Conservation (phyloP, 2,888 invertebrate species). For the Thysanoteuthis rhombus region DNA sequence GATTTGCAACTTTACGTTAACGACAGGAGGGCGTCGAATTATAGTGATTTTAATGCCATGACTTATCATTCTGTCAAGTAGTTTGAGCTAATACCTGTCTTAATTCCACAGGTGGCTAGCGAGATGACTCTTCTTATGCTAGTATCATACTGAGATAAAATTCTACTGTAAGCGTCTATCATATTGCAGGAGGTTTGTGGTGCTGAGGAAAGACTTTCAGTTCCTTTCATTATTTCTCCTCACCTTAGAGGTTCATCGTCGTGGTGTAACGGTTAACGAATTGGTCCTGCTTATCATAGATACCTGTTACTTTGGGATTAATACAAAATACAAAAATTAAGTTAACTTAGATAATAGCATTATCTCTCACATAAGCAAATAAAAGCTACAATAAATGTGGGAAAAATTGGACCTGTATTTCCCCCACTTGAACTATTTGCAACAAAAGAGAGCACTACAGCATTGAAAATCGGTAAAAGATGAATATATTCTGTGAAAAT, state of each 20-base stretch:
- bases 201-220: not conserved
- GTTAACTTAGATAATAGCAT: too few relatives aligned
- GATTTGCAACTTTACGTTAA: not conserved
- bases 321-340: too few relatives aligned
- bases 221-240: not conserved
- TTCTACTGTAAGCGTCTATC: not conserved
- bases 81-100: not conserved
- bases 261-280: too few relatives aligned
- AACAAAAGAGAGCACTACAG: too few relatives aligned
- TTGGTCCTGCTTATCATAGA: too few relatives aligned
- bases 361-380: too few relatives aligned
- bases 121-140: not conserved
- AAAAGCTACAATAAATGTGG: too few relatives aligned
- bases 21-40: not conserved
- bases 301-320: too few relatives aligned
- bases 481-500: too few relatives aligned
- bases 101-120: not conserved
- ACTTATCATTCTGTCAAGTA: not conserved
- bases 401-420: too few relatives aligned
- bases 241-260: not conserved
- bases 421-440: too few relatives aligned
- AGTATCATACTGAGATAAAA: not conserved
- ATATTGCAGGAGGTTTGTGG: not conserved
- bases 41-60: not conserved
- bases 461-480: too few relatives aligned